Evolutionary conservation across 2,113 vertebrate genomes (phyloP), one percentile per base, ranked within the genome.

Genomic region (Eudorcas thomsonii): DNA sequence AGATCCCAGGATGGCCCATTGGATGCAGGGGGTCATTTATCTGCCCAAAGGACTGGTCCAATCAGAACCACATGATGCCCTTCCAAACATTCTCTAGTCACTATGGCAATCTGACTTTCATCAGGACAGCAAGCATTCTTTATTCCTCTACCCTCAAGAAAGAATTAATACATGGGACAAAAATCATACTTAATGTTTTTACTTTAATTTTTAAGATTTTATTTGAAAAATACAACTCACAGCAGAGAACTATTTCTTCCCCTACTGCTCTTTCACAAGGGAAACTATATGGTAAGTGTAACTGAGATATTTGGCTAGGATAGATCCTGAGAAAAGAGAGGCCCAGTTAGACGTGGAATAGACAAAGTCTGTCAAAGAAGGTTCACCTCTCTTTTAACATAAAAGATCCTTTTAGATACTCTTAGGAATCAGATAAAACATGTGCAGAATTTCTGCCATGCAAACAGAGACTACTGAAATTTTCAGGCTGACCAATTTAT

Each of bases 221-320:
- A 99, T 99, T 99, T 98, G 94, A 99, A 99, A 99, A 99, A 99
- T 99, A 98, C 99, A 98, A 98, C 98, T 98, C 98, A 99, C 98
- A 99, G 98, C 98, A 98, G 98, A 98, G 98, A 98, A 98, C 98
- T 98, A 96, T 95, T 96, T 98, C 98, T 96, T 98, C 97, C 98
- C 97, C 98, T 98, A 98, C 98, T 98, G 98, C 97, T 99, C 98
- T 98, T 98, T 98, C 98, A 99, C 98, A 99, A 98, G 98, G 98
- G 97, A 98, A 98, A 96, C 95, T 43, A 96, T 83, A 91, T 96
- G 98, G 97, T 98, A 98, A 98, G 97, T 98, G 97, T 97, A 98
- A 98, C 98, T 96, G 97, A 98, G 98, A 98, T 98, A 98, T 98
- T 98, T 98, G 98, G 98, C 98, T 99, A 98, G 99, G 98, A 98